Evolutionary conservation across 2,113 vertebrate species (phyloP), one percentile per base, ranked within the genome.

Genomic region (Nymphicus hollandicus): DNA sequence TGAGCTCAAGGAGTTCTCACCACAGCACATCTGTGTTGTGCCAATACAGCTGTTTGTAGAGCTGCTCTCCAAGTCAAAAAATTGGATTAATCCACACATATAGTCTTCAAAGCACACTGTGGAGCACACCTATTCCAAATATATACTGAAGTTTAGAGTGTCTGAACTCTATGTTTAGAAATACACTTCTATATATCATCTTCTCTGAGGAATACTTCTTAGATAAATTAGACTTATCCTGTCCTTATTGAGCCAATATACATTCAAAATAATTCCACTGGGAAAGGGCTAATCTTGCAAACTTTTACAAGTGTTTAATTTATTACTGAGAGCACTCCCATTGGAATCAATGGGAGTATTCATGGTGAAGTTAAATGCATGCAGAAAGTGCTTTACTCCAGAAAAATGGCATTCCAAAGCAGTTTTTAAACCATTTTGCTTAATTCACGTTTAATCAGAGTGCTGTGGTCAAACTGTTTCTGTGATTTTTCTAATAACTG

Each of bases 341-440:
- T 4, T 88, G 68, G 50, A 94, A 94, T 94, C 63, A 96, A 96
- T 69, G 79, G 46, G 27, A 93, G 41, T 60, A 83, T 94, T 93
- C 71, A 92, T 10, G 64, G 27, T 43, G 64, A 90, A 88, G 79
- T 63, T 73, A 80, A 94, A 94, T 56, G 24, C 55, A 91, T 64
- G 46, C 60, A 88, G 73, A 61, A 86, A 91, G 28, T 46, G 18
- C 66, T 66, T 91, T 86, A n/a, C 46, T 73, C 27, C 0, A 13
- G 64, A 85, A 95, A 97, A 95, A 90, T 12, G 11, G 11, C 68
- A 88, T 93, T 91, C 79, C 64, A 61, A 80, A 80, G 63, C 41
- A 66, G 53, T 74, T 94, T 86, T 74, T 69, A 88, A 94, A 86
- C 43, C 5, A 23, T 88, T 91, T 94, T 94, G 29, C 50, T 93